Evolutionary conservation across 2,113 vertebrate species (phyloP).

Genomic region (Oryzias melastigma): DNA sequence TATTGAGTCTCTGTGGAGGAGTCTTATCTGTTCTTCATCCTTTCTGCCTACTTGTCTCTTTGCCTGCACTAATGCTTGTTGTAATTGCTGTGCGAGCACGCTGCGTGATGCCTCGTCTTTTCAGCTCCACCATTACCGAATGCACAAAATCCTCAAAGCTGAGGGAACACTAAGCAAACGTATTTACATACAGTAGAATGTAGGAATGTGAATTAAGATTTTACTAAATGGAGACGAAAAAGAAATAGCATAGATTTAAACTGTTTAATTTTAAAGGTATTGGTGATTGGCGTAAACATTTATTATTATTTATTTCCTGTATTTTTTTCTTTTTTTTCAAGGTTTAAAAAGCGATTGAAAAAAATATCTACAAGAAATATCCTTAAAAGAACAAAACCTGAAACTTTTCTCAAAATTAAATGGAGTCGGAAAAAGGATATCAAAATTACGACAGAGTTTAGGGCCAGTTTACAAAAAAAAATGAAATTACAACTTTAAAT

Average conservation of each 20-base stretch:
- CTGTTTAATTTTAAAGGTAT: conserved; percentile 8
- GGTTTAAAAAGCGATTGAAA: too few species aligned
- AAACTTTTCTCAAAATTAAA: too few species aligned
- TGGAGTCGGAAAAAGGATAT: too few species aligned
- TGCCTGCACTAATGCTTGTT: conserved; percentile 48
- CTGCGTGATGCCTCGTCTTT: conserved; percentile 53
- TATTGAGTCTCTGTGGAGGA: conserved; percentile 20
- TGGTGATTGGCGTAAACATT: neutral
- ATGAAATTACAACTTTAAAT: too few species aligned
- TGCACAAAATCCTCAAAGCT: conserved; percentile 6
- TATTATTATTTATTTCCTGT: too few species aligned
- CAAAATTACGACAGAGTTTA: too few species aligned
- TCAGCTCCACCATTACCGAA: conserved; percentile 45
- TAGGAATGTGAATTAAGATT: conserved; percentile 11
- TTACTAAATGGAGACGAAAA: conserved; percentile 14
- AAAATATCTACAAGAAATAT: too few species aligned
- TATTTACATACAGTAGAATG: conserved; percentile 2
- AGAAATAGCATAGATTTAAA: neutral
- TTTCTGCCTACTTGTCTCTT: conserved; percentile 33
- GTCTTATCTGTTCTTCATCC: conserved; percentile 39
- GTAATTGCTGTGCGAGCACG: conserved; percentile 69
- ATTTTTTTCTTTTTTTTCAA: too few species aligned
- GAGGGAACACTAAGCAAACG: conserved; percentile 14
- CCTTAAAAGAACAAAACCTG: too few species aligned
- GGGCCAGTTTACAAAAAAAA: too few species aligned